A percentile compares a stretch with the other conserved stretches of the same genome.
Evolutionary conservation across 1,140 invertebrate genomes (phyloP).

Genomic region (Drosophila carrolli): DNA sequence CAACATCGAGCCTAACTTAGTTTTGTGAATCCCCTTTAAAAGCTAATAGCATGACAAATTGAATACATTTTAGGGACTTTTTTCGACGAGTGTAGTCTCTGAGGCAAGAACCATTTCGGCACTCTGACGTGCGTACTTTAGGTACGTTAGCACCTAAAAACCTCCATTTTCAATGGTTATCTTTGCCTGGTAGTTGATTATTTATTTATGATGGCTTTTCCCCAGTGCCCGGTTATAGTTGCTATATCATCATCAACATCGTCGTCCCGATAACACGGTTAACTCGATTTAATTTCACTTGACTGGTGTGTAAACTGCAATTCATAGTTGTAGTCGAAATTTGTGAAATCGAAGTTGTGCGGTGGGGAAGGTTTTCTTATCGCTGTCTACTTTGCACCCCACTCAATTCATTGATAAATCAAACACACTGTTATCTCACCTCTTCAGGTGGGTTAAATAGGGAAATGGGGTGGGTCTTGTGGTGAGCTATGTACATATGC

Average conservation of each 20-base stretch:
- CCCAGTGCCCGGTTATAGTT: constrained; percentile 31
- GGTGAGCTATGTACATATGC: not conserved
- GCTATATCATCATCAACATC: constrained; percentile 51
- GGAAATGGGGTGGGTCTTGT: constrained; percentile 1
- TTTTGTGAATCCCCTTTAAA: constrained; percentile 6
- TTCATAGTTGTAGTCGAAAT: constrained; percentile 28
- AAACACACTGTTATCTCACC: constrained; percentile 19
- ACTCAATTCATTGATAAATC: constrained; percentile 68
- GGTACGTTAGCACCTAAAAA: constrained; percentile 10
- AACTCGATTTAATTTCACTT: constrained; percentile 53
- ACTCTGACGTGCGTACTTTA: constrained; percentile 19
- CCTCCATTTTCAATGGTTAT: constrained; percentile 18
- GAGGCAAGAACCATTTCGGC: constrained; percentile 19
- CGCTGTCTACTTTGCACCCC: constrained; percentile 53
- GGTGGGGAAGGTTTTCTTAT: constrained; percentile 34
- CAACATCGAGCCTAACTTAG: not conserved
- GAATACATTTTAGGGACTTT: constrained; percentile 28
- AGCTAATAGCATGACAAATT: constrained; percentile 6
- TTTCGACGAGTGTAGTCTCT: constrained; percentile 20
- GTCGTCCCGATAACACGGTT: constrained; percentile 41
- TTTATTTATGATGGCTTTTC: constrained; percentile 62
- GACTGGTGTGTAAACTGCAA: constrained; percentile 37
- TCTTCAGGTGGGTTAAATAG: constrained; percentile 9
- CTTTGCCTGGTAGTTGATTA: constrained; percentile 23
- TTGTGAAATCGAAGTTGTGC: constrained; percentile 22